Evolutionary conservation across 1,140 invertebrate species (phyloP), one percentile per base, ranked within the genome.

Genomic region (Bombus fervidus): DNA sequence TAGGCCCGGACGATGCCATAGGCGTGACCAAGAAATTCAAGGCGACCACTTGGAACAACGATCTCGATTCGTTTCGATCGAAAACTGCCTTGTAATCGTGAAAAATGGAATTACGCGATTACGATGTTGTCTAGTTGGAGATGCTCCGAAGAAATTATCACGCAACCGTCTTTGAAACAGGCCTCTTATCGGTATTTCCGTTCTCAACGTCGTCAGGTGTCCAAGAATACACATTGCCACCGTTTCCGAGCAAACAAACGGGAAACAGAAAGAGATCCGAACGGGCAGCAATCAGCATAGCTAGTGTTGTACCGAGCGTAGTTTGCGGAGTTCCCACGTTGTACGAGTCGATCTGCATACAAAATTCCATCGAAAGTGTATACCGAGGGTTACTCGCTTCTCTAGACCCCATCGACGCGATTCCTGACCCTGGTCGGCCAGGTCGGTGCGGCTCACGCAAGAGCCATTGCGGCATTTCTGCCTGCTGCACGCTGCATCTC

Each of bases 311-410:
- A 57, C 2, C 2, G 3, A 75, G 71, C 47, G 37, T 37, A 15
- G 18, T 34, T 41, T 2, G n/a, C n/a, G 28, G 10, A 18, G 57
- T 89, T 89, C 88, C 85, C 87, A 78, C 87, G 88, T 89, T 89
- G 75, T 80, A 71, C 68, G 62, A 78, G 64, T 74, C 87, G 85
- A 90, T 89, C 89, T 89, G 89, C 89, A 89, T 87, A 85, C 88
- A 72, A 82, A 85, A 90, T 90, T 89, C 88, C 85, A 85, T 89
- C 69, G 87, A 90, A 85, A 84, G 88, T 81, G 83, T 81, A 89
- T 79, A 18, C 76, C 71, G 41, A 72, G 81, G 88, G 86, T 81
- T 76, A 87, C 76, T 75, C 66, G 77, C 43, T 80, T 59, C 84
- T 87, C 69, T 64, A 73, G 81, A 57, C 31, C 88, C 85, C 59